A percentile compares a stretch with the other conserved stretches of the same genome.
Evolutionary conservation across 1,140 invertebrate species (phyloP).

Genomic region (Heliconius nattereri): DNA sequence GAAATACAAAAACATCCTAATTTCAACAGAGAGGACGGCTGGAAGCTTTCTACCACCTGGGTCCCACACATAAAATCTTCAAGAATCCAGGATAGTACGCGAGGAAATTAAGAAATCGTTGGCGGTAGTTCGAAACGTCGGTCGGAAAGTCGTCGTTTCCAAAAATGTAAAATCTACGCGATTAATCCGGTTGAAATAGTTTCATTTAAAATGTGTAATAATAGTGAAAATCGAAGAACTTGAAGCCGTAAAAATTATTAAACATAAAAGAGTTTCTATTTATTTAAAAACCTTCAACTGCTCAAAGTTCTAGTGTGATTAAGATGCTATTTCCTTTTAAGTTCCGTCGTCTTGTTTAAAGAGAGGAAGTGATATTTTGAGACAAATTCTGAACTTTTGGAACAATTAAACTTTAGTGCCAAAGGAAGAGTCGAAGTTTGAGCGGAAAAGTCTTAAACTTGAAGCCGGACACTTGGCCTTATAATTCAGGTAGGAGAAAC

Average conservation of each 20-base stretch:
- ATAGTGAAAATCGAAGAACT: no score
- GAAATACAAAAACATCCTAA: no score
- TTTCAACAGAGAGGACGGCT: no score
- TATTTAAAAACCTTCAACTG: slow-evolving; percentile 4
- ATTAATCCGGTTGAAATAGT: no score
- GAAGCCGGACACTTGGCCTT: slow-evolving; percentile 46
- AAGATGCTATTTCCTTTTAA: slow-evolving; percentile 15
- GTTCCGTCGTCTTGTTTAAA: background rate
- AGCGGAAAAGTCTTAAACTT: slow-evolving; percentile 52
- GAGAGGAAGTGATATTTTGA: slow-evolving; percentile 53
- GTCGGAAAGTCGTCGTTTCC: no score
- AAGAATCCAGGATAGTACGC: no score
- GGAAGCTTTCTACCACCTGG: no score
- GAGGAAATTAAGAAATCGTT: no score
- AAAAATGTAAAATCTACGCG: no score
- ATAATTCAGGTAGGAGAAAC: slow-evolving; percentile 44
- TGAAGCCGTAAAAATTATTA: background rate
- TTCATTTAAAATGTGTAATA: no score
- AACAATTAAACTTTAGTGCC: slow-evolving; percentile 62
- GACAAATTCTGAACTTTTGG: slow-evolving; percentile 55
- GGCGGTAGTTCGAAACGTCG: no score
- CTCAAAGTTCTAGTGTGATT: slow-evolving; percentile 7
- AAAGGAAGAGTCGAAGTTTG: slow-evolving; percentile 56
- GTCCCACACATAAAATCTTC: no score
- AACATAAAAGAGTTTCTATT: background rate